Conservation (phyloP, 2,113 vertebrate genomes). For the Rhegmatorhina hoffmannsi region DNA sequence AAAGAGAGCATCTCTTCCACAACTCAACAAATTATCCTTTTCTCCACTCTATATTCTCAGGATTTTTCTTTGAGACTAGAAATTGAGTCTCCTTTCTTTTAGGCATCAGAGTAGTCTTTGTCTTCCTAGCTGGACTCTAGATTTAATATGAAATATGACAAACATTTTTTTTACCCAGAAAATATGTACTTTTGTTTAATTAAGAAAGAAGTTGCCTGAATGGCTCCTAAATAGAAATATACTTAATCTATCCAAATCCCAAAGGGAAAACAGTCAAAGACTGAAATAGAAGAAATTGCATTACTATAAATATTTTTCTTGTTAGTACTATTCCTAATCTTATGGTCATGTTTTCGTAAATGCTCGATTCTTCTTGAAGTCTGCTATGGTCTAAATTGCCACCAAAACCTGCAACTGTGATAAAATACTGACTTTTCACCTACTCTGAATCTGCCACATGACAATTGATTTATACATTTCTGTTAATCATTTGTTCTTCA, state of each 20-base stretch:
- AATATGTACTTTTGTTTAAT: not conserved
- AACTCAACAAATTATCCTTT: not conserved
- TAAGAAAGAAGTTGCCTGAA: not conserved
- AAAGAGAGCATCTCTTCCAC: not conserved
- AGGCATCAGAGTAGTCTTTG: not conserved
- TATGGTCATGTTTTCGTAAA: not conserved
- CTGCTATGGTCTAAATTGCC: not conserved
- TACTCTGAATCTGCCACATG: not conserved
- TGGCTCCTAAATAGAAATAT: not conserved
- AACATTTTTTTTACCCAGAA: not conserved
- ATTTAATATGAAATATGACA: not conserved
- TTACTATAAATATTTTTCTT: not conserved
- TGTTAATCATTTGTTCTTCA: not conserved
- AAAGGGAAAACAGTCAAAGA: not conserved
- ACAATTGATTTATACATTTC: not conserved
- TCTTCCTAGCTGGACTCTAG: not conserved
- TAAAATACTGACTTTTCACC: not conserved
- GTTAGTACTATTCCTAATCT: not conserved
- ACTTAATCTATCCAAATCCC: not conserved
- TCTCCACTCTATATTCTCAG: accelerated
- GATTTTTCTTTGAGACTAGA: not conserved
- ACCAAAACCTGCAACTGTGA: not conserved
- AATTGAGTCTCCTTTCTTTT: not conserved
- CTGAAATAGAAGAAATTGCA: not conserved
- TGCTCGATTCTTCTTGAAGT: not conserved